phyloP scores from a whole-genome alignment of 2,797 vertebrate genomes.

The Cryptoblepharus egeriae region DNA sequence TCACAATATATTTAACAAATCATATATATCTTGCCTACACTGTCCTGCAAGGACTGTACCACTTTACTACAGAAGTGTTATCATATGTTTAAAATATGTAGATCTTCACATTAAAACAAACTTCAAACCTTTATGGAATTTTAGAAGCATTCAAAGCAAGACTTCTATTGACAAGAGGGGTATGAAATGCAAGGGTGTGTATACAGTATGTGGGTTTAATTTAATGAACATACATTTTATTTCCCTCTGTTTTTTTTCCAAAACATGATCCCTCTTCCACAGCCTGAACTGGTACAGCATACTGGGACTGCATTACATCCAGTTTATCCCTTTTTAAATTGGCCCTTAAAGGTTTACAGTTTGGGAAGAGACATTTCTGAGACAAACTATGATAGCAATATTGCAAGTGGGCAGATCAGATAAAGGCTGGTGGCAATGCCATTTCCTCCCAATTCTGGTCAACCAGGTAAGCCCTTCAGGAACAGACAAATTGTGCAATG shows the following conservation, averaged over 20 bases:
- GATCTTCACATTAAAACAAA: background rate
- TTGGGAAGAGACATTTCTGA: background rate
- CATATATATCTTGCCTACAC: background rate
- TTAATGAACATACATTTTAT: too few relatives aligned
- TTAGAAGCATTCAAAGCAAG: background rate
- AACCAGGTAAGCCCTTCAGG: background rate
- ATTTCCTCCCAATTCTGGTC: conserved; percentile 3
- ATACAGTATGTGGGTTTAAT: too few relatives aligned
- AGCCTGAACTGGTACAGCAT: too few relatives aligned
- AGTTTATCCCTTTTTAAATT: background rate
- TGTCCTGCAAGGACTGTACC: background rate
- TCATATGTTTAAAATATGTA: background rate
- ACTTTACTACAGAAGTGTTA: background rate
- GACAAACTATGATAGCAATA: background rate
- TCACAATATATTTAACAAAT: too few relatives aligned
- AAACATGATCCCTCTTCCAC: too few relatives aligned
- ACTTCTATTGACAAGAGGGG: background rate
- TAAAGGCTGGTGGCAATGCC: background rate
- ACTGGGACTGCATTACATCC: background rate
- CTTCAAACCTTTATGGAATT: background rate
- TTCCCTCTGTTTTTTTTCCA: too few relatives aligned
- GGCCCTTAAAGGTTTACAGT: background rate
- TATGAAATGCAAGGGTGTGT: background rate
- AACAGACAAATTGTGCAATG: background rate
- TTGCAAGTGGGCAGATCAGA: background rate